Evolutionary conservation across 2,113 vertebrate species (phyloP).

Genomic region (Ivindomyrus marchei): DNA sequence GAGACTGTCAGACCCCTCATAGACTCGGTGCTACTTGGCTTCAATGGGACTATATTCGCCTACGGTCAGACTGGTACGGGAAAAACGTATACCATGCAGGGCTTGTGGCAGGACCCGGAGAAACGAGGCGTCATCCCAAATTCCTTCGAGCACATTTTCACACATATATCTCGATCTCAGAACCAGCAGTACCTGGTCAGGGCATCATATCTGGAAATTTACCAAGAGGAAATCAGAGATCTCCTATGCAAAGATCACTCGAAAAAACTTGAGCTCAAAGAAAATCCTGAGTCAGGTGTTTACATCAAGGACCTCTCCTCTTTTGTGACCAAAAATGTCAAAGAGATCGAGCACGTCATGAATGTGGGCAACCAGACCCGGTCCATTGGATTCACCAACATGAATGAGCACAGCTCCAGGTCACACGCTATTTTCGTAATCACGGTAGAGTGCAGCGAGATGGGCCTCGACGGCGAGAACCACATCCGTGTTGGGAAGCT

Average conservation of each 20-base stretch:
- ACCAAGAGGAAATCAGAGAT: slow-evolving; percentile 90
- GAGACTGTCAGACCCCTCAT: slow-evolving; percentile 88
- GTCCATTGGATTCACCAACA: slow-evolving; percentile 83
- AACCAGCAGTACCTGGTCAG: slow-evolving; percentile 94
- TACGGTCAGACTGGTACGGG: slow-evolving; percentile 95
- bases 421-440: slow-evolving; percentile 93
- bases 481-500: slow-evolving; percentile 94
- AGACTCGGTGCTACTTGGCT: slow-evolving; percentile 82
- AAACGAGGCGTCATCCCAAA: slow-evolving; percentile 85
- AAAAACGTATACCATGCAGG: slow-evolving; percentile 97
- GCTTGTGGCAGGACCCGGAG: slow-evolving; percentile 80
- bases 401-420: slow-evolving; percentile 93
- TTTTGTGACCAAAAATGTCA: slow-evolving; percentile 93
- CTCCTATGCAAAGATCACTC: slow-evolving; percentile 76
- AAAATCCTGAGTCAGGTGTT: slow-evolving; percentile 87
- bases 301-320: slow-evolving; percentile 94
- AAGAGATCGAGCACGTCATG: slow-evolving; percentile 96
- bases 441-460: slow-evolving; percentile 90
- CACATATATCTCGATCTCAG: slow-evolving; percentile 92
- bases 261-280: slow-evolving; percentile 84
- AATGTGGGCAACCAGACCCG: slow-evolving; percentile 87
- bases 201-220: slow-evolving; percentile 96
- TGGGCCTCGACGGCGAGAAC: slow-evolving; percentile 79
- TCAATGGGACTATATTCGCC: slow-evolving; percentile 91
- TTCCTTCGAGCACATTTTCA: slow-evolving; percentile 94